These are phyloP conservation scores for Sylvia atricapilla DNA, from an alignment of 2,113 vertebrate genomes.

Conservation along the genomic window DNA sequence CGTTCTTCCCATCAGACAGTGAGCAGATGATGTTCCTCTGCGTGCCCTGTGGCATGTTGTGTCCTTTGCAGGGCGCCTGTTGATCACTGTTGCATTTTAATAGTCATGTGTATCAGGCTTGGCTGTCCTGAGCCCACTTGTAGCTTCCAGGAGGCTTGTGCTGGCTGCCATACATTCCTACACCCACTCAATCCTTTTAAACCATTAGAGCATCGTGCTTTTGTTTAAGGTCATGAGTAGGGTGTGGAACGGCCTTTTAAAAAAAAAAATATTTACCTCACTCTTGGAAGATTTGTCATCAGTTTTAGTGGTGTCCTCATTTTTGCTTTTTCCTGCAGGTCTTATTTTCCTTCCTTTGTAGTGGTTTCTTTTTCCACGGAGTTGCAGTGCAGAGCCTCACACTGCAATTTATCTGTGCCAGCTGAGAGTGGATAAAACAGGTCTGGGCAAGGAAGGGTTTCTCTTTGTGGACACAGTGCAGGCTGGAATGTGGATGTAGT, in stretches of 20 bases:
- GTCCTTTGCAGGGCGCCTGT: background rate
- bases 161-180: background rate
- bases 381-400: background rate
- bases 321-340: background rate
- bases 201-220: background rate
- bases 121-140: background rate
- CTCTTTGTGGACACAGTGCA: background rate
- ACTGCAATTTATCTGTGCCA: background rate
- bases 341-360: background rate
- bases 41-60: fast-evolving
- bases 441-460: background rate
- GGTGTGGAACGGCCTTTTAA: background rate
- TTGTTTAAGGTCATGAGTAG: background rate
- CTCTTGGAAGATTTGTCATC: background rate
- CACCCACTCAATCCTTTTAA: background rate
- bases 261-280: background rate
- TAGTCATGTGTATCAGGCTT: background rate
- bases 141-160: background rate
- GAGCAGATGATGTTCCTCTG: background rate
- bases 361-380: background rate
- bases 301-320: background rate
- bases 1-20: background rate
- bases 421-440: background rate
- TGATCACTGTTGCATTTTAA: background rate
- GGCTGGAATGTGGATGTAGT: slow-evolving; percentile 25